Evolutionary conservation across 2,888 invertebrate genomes (phyloP), one percentile per base, ranked within the genome.

Genomic region (Bruchidius siliquastri): DNA sequence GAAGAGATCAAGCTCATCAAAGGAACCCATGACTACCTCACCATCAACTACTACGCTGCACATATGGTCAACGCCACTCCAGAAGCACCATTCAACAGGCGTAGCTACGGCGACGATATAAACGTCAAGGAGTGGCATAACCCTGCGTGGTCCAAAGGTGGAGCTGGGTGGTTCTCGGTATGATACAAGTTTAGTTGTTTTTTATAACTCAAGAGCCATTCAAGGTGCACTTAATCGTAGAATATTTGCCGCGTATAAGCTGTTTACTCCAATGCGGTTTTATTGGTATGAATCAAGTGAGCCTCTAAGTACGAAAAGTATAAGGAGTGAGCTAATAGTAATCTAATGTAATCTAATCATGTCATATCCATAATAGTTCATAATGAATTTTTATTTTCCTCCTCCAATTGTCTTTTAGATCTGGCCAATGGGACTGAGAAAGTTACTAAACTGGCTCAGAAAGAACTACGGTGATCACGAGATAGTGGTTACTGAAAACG

Each of bases 31-130:
- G 94, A 95, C 83, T 93, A 92, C 84, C 87, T 94, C 72, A 94
- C 93, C 0, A 83, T 94, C n/a, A 95, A 95, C 83, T 21, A n/a
- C 74, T 95, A 95, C 82, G 91, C 93, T 0, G 88, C 91, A 0
- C 86, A 86, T 77, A 78, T 91, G 79, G 87, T 85, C 88, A 26
- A 6, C 66, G 74, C 70, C n/a, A 66, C 49, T 4, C 2, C 20
- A 2, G 72, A 71, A 22, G 26, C 72, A n/a, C n/a, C 22, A 67
- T 69, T 69, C 18, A 71, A 69, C 0, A 30, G 10, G 0, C 72
- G 72, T n/a, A 74, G 67, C 26, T 74, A 21, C 20, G 0, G 67
- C 21, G 22, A 69, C 13, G 88, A 88, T 82, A 18, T 49, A 0
- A 32, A 67, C 49, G 68, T 66, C 20, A 68, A 18, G 10, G 22